These are phyloP conservation scores for Botrylloides violaceus DNA, from an alignment of 23 tunicate species.

Conservation along the genomic window DNA sequence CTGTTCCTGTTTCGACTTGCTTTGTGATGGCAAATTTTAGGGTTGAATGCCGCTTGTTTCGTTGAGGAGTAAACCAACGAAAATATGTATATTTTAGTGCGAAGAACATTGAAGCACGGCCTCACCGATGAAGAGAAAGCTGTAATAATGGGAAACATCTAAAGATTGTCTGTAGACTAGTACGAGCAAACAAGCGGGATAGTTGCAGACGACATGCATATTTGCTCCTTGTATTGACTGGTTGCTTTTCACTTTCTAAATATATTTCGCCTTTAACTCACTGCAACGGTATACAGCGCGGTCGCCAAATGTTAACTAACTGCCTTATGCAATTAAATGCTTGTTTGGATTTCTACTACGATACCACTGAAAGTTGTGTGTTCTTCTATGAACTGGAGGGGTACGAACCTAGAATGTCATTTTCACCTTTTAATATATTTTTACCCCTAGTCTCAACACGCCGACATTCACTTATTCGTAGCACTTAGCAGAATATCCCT, in stretches of 20 bases:
- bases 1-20: neutral
- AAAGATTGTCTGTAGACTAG: too few relatives aligned
- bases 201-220: too few relatives aligned
- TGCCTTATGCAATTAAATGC: neutral
- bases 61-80: too few relatives aligned
- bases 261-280: too few relatives aligned
- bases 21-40: neutral
- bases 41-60: too few relatives aligned
- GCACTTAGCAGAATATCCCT: neutral
- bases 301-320: neutral
- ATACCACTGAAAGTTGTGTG: neutral
- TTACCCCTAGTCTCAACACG: neutral
- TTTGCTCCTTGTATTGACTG: too few relatives aligned
- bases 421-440: neutral
- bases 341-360: neutral
- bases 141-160: slow-evolving; percentile 53
- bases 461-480: neutral
- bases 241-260: too few relatives aligned
- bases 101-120: slow-evolving; percentile 77
- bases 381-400: neutral
- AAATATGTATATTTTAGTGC: slow-evolving; percentile 39
- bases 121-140: slow-evolving; percentile 83
- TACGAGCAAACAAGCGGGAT: too few relatives aligned
- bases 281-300: too few relatives aligned
- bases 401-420: neutral